Evolutionary conservation across 30 jellyfish, hydroid and myxozoan species (phyloP), one percentile per base, ranked within the genome.

Genomic region (Cassiopea andromeda): DNA sequence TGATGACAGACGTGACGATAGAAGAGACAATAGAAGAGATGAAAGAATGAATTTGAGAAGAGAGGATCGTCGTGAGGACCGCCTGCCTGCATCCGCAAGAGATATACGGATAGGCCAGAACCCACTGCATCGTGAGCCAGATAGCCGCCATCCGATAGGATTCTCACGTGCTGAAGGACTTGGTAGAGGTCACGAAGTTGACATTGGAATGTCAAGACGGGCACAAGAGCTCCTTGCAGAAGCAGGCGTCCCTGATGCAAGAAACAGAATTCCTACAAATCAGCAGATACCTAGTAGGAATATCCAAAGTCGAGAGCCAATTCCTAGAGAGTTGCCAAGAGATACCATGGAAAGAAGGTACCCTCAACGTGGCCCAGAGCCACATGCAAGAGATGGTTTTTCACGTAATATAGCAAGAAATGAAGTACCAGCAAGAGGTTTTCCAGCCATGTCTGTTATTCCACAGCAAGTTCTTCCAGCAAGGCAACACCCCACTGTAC

Each of bases 161-260:
- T 74, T 58, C 59, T 19, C 88, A 1, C 78, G 47, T 17, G 44
- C 48, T 66, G 93, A 86, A 10, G 89, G 66, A 16, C 13, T 69
- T 5, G 18, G 84, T 50, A 60, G 93, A 78, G 88, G 93, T 71
- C 79, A 60, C 17, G 88, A 78, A 12, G 69, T 69, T 15, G 93
- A 86, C 50, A 67, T 86, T 60, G 87, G 83, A 3, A 78, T 86
- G 8, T 86, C 93, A 67, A 76, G 93, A 77, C 8, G 93, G 64
- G 93, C 93, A 48, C 93, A 86, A 76, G 93, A 75, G 77, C 93
- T 86, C 27, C 89, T 86, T n/a, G 80, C 85, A 19, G 89, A 86
- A 54, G 93, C 93, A 8, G 81, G 67, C 59, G 48, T 86, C 19
- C 89, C 76, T 16, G 93, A 86, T 14, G 66, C 82, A 58, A 75